A percentile compares a stretch with the other conserved stretches of the same genome.
These are phyloP conservation scores for Cirrhinus mrigala DNA, from an alignment of 2,797 vertebrate genomes.

Conservation along the genomic window DNA sequence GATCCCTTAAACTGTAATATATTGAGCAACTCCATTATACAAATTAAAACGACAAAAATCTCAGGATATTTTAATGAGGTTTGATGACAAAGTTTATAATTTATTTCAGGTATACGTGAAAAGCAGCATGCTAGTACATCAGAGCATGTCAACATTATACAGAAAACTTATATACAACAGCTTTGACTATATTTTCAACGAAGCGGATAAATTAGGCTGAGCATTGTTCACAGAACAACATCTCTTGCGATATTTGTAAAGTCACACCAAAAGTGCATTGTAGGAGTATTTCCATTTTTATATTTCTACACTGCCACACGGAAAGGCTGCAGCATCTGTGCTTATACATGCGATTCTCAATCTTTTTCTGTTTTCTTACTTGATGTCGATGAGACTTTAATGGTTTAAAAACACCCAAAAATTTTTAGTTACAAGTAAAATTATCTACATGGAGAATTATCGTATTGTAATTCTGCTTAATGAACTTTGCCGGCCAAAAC, in stretches of 20 bases:
- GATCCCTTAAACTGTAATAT: too few relatives aligned
- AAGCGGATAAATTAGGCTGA: constrained; percentile 81
- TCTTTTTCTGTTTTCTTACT: not conserved
- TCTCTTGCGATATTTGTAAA: constrained; percentile 87
- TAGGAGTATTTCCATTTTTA: constrained; percentile 72
- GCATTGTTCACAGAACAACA: constrained; percentile 87
- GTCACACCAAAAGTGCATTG: constrained; percentile 94
- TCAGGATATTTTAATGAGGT: constrained; percentile 74
- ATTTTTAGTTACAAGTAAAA: not conserved
- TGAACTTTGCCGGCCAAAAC: not conserved
- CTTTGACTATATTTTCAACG: constrained; percentile 84
- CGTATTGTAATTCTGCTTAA: not conserved
- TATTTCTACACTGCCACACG: constrained; percentile 48
- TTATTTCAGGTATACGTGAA: constrained; percentile 85
- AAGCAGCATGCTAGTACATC: constrained; percentile 93
- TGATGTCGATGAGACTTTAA: not conserved
- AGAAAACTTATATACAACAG: constrained; percentile 79
- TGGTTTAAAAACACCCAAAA: not conserved
- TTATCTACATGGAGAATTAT: constrained; percentile 6
- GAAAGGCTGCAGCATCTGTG: constrained; percentile 33
- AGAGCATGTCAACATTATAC: constrained; percentile 89
- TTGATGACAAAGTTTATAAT: constrained; percentile 98
- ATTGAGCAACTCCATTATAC: not conserved
- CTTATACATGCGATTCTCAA: constrained; percentile 37
- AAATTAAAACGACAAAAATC: constrained; percentile 11